A percentile compares a stretch with the other conserved stretches of the same genome.
These are phyloP conservation scores for Eriosoma lanigerum DNA, from an alignment of 1,140 invertebrate genomes.

Conservation along the genomic window DNA sequence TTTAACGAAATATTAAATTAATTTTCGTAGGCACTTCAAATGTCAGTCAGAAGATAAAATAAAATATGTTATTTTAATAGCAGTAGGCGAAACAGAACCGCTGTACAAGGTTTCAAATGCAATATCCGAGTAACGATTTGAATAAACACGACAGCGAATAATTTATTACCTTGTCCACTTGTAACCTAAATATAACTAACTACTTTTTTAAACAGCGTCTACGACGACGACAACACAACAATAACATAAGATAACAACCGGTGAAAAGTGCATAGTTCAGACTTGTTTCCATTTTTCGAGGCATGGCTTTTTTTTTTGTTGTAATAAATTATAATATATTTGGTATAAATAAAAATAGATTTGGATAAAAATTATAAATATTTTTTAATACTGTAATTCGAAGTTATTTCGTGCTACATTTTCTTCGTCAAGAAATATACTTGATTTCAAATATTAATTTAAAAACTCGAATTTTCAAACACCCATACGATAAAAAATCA, in stretches of 20 bases:
- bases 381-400: too few relatives aligned
- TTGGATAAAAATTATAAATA: too few relatives aligned
- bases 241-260: not conserved
- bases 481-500: too few relatives aligned
- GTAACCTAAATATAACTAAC: constrained; percentile 10
- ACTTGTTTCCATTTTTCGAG: not conserved
- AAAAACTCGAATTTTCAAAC: too few relatives aligned
- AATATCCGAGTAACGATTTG: constrained; percentile 26
- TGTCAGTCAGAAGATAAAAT: not conserved
- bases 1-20: not conserved
- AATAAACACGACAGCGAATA: constrained; percentile 19
- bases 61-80: constrained; percentile 28
- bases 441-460: too few relatives aligned
- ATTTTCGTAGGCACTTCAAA: not conserved
- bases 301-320: not conserved
- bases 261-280: not conserved
- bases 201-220: not conserved
- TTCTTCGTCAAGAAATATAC: too few relatives aligned
- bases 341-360: too few relatives aligned
- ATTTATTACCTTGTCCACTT: constrained; percentile 18
- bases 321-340: too few relatives aligned
- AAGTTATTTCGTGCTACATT: too few relatives aligned
- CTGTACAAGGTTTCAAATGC: constrained; percentile 27
- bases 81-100: not conserved
- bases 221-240: not conserved